phyloP scores from a whole-genome alignment of 2,888 invertebrate species.

The Podabrus alpinus region DNA sequence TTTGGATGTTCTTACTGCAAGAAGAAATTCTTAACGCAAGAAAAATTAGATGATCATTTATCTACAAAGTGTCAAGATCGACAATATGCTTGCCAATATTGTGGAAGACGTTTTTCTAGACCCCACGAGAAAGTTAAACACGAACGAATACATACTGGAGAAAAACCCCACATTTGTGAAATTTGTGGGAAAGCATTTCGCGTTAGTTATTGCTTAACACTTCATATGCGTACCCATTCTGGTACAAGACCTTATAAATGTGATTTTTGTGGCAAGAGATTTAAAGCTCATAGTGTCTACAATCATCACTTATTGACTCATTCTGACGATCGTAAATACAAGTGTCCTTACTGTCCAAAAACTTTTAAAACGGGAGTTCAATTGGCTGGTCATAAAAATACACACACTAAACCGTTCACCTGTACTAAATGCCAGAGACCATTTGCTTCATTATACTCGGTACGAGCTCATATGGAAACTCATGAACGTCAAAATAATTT shows the following conservation, averaged over 20 bases:
- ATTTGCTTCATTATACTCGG: constrained; percentile 78
- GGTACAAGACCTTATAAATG: constrained; percentile 78
- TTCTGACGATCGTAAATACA: constrained; percentile 74
- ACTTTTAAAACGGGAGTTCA: constrained; percentile 82
- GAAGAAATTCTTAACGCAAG: constrained; percentile 48
- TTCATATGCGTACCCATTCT: constrained; percentile 81
- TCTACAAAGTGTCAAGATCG: constrained; percentile 49
- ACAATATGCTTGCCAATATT: constrained; percentile 73
- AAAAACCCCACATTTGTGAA: constrained; percentile 78
- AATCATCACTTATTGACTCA: constrained; percentile 78
- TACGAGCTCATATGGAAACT: constrained; percentile 75
- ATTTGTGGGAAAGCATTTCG: constrained; percentile 81
- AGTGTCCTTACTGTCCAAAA: constrained; percentile 77
- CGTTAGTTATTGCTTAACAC: constrained; percentile 77
- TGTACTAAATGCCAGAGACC: constrained; percentile 78
- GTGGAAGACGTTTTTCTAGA: constrained; percentile 70
- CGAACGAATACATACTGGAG: constrained; percentile 80
- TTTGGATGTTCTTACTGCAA: constrained; percentile 53
- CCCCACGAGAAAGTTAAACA: constrained; percentile 85
- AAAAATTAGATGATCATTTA: constrained; percentile 48
- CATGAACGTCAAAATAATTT: constrained; percentile 72
- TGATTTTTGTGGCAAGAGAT: constrained; percentile 71
- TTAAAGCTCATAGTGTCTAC: constrained; percentile 80
- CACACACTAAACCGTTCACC: constrained; percentile 79
- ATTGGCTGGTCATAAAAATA: constrained; percentile 78